These are phyloP conservation scores for Meteorus colon DNA, from an alignment of 2,888 invertebrate genomes.

Conservation along the genomic window DNA sequence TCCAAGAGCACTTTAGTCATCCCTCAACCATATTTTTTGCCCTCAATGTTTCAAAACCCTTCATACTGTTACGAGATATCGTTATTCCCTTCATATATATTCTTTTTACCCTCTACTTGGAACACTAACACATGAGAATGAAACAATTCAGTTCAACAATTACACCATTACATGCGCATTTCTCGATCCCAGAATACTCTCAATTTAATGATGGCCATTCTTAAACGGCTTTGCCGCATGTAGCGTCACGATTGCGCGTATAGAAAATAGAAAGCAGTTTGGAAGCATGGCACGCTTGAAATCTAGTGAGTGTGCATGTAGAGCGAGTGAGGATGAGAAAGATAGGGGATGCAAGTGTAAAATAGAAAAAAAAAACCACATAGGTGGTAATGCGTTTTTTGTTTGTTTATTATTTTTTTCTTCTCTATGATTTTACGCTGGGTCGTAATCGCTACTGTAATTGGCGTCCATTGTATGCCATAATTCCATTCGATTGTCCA, in stretches of 20 bases:
- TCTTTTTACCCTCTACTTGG: conserved; percentile 6
- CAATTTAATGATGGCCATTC: conserved; percentile 30
- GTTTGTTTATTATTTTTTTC: background rate
- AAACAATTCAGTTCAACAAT: conserved; percentile 42
- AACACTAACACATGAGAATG: conserved; percentile 33
- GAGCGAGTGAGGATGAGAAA: background rate
- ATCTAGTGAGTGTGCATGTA: background rate
- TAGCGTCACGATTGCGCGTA: conserved; percentile 8
- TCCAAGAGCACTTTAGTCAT: conserved; percentile 30
- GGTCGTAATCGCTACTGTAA: conserved; percentile 58
- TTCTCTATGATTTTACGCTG: background rate
- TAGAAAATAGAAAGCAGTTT: conserved; percentile 15
- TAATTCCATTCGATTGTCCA: conserved; percentile 38
- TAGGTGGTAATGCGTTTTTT: background rate
- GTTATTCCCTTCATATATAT: background rate
- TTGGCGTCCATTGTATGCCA: conserved; percentile 56
- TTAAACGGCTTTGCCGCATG: conserved; percentile 27
- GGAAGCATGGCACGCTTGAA: background rate
- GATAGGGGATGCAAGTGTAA: background rate
- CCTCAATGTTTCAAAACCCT: conserved; percentile 18
- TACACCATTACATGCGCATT: conserved; percentile 41
- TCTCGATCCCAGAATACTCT: conserved; percentile 30
- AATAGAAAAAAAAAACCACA: background rate
- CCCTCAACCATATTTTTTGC: conserved; percentile 12
- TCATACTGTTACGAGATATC: conserved; percentile 10